Conservation (phyloP, 2,888 invertebrate species). For the Drosophila borborema region DNA sequence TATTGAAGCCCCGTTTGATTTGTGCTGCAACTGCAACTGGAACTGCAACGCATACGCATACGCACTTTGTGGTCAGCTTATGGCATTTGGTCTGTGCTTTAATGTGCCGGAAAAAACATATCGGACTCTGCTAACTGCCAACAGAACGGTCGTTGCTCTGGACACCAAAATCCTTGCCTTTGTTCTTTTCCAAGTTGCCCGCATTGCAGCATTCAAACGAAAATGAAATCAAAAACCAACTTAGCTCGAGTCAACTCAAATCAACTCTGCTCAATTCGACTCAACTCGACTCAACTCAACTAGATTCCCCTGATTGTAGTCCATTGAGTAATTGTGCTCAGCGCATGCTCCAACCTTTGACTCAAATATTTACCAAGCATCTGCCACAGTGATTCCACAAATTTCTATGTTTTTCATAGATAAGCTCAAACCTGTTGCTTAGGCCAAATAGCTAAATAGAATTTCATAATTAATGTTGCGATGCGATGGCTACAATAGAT, state of each 20-base stretch:
- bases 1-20: constrained; percentile 11
- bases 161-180: constrained; percentile 23
- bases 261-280: background rate
- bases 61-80: constrained; percentile 53
- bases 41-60: too few relatives aligned
- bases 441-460: background rate
- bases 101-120: constrained; percentile 62
- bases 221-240: constrained; percentile 12
- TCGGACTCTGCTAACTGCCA: constrained; percentile 25
- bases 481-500: background rate
- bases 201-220: constrained; percentile 22
- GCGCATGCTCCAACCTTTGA: constrained; percentile 41
- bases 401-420: constrained; percentile 34
- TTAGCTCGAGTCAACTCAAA: constrained; percentile 6
- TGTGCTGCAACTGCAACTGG: constrained; percentile 15
- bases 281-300: constrained; percentile 8
- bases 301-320: constrained; percentile 3
- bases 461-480: background rate
- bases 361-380: constrained; percentile 7
- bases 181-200: constrained; percentile 17
- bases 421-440: constrained; percentile 48
- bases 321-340: constrained; percentile 20
- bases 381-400: constrained; percentile 15
- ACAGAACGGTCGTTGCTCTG: constrained; percentile 46
- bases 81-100: constrained; percentile 44